Evolutionary conservation across 2,888 invertebrate genomes (phyloP), one percentile per base, ranked within the genome.

Genomic region (Sminthurides aquaticus): DNA sequence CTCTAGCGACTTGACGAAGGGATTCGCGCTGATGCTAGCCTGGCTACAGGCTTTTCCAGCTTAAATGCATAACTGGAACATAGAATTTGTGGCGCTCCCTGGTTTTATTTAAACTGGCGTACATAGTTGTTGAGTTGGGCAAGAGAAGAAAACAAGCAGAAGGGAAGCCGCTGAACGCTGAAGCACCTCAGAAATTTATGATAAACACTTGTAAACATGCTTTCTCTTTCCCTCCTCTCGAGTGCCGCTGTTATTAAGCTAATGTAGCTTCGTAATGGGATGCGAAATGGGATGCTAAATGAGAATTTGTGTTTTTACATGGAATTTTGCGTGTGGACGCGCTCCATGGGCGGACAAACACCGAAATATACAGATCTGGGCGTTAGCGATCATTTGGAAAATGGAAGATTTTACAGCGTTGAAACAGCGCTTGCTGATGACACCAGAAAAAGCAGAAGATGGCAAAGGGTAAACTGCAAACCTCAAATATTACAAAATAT

Each of bases 381-480:
- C 43, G 43, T 34, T 34, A 11, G 43, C 43, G 43, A 34, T 34
- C 43, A 34, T n/a, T 22, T 56, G 26, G 11, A 60, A 2, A 49
- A 54, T 15, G 60, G 60, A 28, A 55, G 55, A n/a, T 60, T 29
- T 25, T 49, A 56, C 0, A 24, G 29, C 3, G 11, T 66, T 20
- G 1, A 52, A 1, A 29, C 55, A 1, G 18, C 60, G 1, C 56
- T 66, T 18, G 34, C 26, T 43, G 8, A 57, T 57, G 26, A 60
- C 15, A 52, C 48, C 3, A 67, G 61, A 59, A 67, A 55, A 64
- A 64, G 34, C 60, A 59, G 64, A 55, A 64, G 67, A 49, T 67
- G 67, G 67, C 15, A 18, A 24, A 54, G 61, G 65, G 67, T 67
- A 64, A 5, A 43, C 54, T n/a, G n/a, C n/a, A n/a, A n/a, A n/a